phyloP scores from a whole-genome alignment of 2,888 invertebrate species.

The Timandra comae region DNA sequence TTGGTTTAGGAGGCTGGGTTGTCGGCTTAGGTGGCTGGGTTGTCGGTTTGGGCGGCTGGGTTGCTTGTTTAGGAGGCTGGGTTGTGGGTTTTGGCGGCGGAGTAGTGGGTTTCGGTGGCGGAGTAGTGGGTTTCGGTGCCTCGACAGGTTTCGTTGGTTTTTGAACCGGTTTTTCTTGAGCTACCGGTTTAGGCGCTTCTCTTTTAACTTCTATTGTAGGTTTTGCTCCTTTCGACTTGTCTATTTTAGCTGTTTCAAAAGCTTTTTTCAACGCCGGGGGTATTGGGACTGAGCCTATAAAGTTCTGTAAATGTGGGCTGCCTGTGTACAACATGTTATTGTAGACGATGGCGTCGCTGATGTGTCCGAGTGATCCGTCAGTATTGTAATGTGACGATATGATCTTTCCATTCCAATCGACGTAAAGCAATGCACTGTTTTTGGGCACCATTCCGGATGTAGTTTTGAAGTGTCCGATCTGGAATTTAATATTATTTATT shows the following conservation, averaged over 20 bases:
- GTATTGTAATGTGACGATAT: slow-evolving; percentile 80
- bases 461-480: slow-evolving; percentile 81
- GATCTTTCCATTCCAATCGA: slow-evolving; percentile 84
- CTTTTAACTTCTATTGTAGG: slow-evolving; percentile 19
- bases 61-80: too few species aligned
- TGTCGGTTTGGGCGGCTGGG: not conserved
- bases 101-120: slow-evolving; percentile 1
- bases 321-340: slow-evolving; percentile 81
- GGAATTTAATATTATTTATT: too few species aligned
- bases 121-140: not conserved
- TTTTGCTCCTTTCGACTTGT: slow-evolving; percentile 12
- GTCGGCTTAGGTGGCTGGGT: not conserved
- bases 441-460: slow-evolving; percentile 47
- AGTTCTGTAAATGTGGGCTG: slow-evolving; percentile 79
- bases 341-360: slow-evolving; percentile 82
- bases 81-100: slow-evolving; percentile 1
- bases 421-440: slow-evolving; percentile 77
- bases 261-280: slow-evolving; percentile 66
- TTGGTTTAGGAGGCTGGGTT: not conserved
- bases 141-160: slow-evolving; percentile 9
- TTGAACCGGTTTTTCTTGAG: not conserved
- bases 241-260: slow-evolving; percentile 28
- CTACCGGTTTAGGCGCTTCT: slow-evolving; percentile 11
- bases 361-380: slow-evolving; percentile 67
- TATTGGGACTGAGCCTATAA: slow-evolving; percentile 79